Base-by-base conservation (phyloP, 2,888 invertebrate genomes). In the Andrena dorsata region DNA sequence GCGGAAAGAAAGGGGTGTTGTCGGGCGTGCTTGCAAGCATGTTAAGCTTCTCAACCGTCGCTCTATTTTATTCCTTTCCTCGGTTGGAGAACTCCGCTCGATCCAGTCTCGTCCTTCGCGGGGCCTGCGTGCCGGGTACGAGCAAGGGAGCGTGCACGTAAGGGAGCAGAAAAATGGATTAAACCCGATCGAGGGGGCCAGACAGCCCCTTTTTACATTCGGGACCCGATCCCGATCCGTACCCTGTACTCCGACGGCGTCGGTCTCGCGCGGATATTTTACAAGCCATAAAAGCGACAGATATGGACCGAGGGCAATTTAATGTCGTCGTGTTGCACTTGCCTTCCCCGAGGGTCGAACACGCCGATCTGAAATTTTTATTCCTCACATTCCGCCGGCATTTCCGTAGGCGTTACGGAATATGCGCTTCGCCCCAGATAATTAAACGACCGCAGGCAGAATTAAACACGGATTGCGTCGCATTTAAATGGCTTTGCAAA, bases 21-120 rank as follows among this genome's bases (percentile, higher is more conserved):
- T 77, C 69, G 76, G 58, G 65, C 65, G 61, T 82, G 84, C 86
- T 87, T 80, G 86, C 81, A 83, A 88, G 86, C 87, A 81, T 81
- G 87, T 87, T 88, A 84, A 82, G 84, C 77, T 85, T 66, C 77
- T 82, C 81, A 90, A 90, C 90, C 87, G 91, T 88, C 90, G 89
- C 88, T 90, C 87, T 74, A 87, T 90, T 91, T 89, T 86, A 84
- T 87, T 90, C 84, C 64, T 77, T 84, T 80, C 74, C 76, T 79
- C 66, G 68, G 80, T 53, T 66, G 80, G 28, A 71, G 78, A 70
- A 83, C 74, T 63, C 13, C n/a, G 74, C 73, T 78, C 77, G 77
- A 86, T 82, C 87, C 86, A 80, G 84, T 77, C 86, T 83, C 28
- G 72, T 83, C 72, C 79, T 84, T 77, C 77, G 87, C 78, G 71